Evolutionary conservation across 35 echinoderm and acorn worm species (phyloP), one percentile per base, ranked within the genome.

Genomic region (Anneissia japonica): DNA sequence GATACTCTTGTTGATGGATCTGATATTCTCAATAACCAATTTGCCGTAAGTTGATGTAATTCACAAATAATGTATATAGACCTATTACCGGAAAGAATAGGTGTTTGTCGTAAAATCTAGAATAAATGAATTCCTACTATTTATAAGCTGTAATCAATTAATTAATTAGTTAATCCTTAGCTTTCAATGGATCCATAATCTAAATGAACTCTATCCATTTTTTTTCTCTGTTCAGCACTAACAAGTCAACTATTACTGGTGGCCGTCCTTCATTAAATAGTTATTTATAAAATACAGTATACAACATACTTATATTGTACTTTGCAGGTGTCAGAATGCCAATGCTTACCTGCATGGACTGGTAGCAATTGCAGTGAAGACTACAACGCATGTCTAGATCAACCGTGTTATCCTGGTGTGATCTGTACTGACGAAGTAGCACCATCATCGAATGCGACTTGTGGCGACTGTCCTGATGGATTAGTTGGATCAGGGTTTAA

Each of bases 391-490:
- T 89, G 87, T 36, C 26, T 83, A 13, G 87, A 79, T 32, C 12
- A 77, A 16, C 87, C 87, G 0, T 89, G 87, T 38, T 89, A 81
- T 21, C 87, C 87, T 34, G 87, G 87, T 39, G 79, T 89, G 4
- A 35, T 31, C 0, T 89, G 87, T 74, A 74, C 76, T 74, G 87
- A 89, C 30, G 74, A 89, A 7, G 34, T 38, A 74, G 87, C 87
- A 21, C 87, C 87, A 14, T 37, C 73, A 0, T 31, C 72, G 37
- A 80, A 80, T 11, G 64, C 36, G 23, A 77, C 64, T 13, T 89
- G 87, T 36, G 87, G 87, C 31, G 77, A 73, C 0, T 89, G 87
- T 46, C 79, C 87, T 13, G 37, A 39, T 46, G 87, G 79, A 30
- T 39, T 89, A 0, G 38, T 89, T 32, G 79, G 79, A 23, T 37